Evolutionary conservation across 2,113 vertebrate genomes (phyloP), one percentile per base, ranked within the genome.

Genomic region (Coturnix japonica): DNA sequence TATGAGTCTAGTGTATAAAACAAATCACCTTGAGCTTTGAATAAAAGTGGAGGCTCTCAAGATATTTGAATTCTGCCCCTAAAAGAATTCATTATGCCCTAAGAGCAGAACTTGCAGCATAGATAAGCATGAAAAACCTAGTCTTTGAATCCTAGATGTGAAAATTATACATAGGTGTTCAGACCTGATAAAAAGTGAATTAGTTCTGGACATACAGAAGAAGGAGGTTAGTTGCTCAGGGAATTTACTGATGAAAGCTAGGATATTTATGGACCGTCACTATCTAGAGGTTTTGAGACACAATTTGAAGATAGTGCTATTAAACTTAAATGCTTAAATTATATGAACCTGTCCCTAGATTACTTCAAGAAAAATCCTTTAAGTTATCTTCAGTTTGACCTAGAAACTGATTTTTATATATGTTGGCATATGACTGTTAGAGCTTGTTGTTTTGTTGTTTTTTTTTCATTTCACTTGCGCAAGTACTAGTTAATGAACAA

Each of bases 401-500:
- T 57, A 89, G 87, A 87, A 96, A 67, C 3, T 77, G n/a, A 66
- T 76, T 89, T 85, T 94, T 83, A 56, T 80, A 12, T 71, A 57
- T 85, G 30, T 80, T 91, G 60, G n/a, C 57, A 77, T 67, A 80
- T 47, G 72, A 43, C 47, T 41, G 21, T 80, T 92, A 78, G 69
- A 21, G 6, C 3, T 41, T 63, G 21, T 4, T n/a, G n/a, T n/a
- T n/a, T n/a, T n/a, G n/a, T 37, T 37, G 37, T 37, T 37, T 79
- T 89, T 88, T 37, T 85, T 71, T 79, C 60, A 77, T 61, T 92
- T 87, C 86, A 61, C 39, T 89, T 91, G 47, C 72, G 44, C 47
- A 94, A 92, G 75, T 39, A 74, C n/a, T 92, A 49, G 77, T 93
- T 80, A 81, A 89, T 93, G 87, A 95, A 89, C 84, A 87, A 53